Base-by-base conservation (phyloP, 2,113 vertebrate species). In the Canis aureus region DNA sequence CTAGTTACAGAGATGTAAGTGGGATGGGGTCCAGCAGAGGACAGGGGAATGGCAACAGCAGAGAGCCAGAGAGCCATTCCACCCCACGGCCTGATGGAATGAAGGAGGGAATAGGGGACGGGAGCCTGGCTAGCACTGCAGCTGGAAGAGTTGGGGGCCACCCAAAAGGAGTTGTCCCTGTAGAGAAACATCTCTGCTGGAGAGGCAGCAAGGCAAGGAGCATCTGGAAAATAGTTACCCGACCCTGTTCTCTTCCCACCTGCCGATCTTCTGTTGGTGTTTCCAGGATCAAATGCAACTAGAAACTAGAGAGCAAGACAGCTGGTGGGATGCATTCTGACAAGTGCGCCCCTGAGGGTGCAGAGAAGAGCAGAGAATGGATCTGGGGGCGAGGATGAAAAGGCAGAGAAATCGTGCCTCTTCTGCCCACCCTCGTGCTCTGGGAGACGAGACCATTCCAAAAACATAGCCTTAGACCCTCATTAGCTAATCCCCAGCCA, bases 301-400 rank as follows among this genome's bases (percentile, higher is more conserved):
- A 22, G 53, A 57, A 87, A 89, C n/a, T 38, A 19, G 67, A 62
- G 23, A 57, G 20, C 69, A 38, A 25, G 64, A 29, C 23, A 60
- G 8, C n/a, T 2, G 0, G 10, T 5, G 16, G 19, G 17, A 53
- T 25, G 2, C 6, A 27, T 1, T 27, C 32, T 49, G n/a, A 88
- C 89, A 67, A n/a, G 66, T 13, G 5, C 8, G 7, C 20, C 19
- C 11, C 23, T 3, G 22, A 19, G 23, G 55, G 38, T 16, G 16
- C 25, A 78, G 83, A 73, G 32, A 2, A 66, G n/a, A 88, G 19
- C 11, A 67, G 51, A 93, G 27, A 59, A 60, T 53, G 13, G 2
- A 43, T 51, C 25, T 82, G 10, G 60, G 35, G n/a, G 53, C 2
- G 5, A n/a, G 23, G 1, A 8, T 57, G 69, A n/a, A n/a, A 32